Evolutionary conservation across 2,113 vertebrate genomes (phyloP), one percentile per base, ranked within the genome.

Genomic region (Oreochromis tanganicae): DNA sequence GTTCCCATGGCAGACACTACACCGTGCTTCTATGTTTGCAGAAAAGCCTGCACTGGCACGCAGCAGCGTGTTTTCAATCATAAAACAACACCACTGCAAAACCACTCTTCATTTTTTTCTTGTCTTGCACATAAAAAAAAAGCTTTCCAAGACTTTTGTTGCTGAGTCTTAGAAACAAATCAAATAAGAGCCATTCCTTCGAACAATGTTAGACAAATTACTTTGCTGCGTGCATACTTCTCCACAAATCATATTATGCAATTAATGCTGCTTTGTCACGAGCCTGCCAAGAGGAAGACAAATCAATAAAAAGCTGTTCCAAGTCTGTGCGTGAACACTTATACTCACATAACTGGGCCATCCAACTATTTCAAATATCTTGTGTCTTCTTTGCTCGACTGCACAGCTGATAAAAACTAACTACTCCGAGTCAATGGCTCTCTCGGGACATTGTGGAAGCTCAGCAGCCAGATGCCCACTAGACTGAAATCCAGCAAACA

Each of bases 391-490:
- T 61, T 29, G 87, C 56, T 85, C 61, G 41, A 82, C 89, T 85
- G 80, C 85, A 71, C 88, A 78, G 93, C 90, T 94, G 90, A 91
- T 87, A 78, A 83, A 88, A 91, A 89, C 80, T 29, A 92, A 85
- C 61, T 89, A 87, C 57, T 71, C 75, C 9, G 21, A 73, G 66
- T 83, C 85, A 85, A 55, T 10, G 38, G 71, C 85, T 92, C 92
- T 88, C 50, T 2, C 52, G 88, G 91, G 94, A 91, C 14, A 34
- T 14, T 78, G 80, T 63, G 82, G 85, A 75, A 79, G 86, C 84
- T 90, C 34, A 84, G 85, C 91, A 50, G 88, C 89, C 89, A 93
- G 91, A 91, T 92, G 91, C 75, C 90, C 86, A 91, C 94, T 88
- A 94, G 84, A 88, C 80, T 27, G 78, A 4, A 83, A 80, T 87